Evolutionary conservation across 2,797 vertebrate genomes (phyloP).

Genomic region (Craterocephalus amniculus): DNA sequence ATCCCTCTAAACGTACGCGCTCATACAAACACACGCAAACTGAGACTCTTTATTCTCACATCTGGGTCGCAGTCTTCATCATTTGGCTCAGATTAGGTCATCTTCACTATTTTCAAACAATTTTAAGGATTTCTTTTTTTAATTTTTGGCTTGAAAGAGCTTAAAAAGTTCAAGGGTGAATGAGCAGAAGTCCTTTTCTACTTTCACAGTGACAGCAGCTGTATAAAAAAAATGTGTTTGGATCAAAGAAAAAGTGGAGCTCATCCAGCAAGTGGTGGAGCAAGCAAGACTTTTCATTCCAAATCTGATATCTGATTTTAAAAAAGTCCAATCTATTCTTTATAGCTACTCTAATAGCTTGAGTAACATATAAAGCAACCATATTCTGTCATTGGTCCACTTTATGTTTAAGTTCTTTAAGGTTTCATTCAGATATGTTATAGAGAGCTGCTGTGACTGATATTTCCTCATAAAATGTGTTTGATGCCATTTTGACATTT

Average conservation of each 20-base stretch:
- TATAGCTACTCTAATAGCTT: not conserved
- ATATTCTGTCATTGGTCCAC: not conserved
- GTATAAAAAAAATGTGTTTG: not conserved
- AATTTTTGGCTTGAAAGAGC: not conserved
- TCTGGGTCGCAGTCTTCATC: not conserved
- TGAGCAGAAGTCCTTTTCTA: not conserved
- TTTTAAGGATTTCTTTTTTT: not conserved
- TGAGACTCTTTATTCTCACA: constrained; percentile 1
- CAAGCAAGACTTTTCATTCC: too few relatives aligned
- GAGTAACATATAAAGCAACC: not conserved
- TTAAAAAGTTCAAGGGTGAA: not conserved
- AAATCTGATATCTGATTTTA: too few relatives aligned
- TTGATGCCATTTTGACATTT: too few relatives aligned
- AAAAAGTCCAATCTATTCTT: not conserved
- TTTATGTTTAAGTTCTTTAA: not conserved
- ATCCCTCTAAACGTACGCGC: not conserved
- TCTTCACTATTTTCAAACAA: not conserved
- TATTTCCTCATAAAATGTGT: too few relatives aligned
- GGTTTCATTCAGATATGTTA: not conserved
- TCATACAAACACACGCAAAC: not conserved
- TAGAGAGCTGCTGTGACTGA: not conserved
- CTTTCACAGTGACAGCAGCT: not conserved
- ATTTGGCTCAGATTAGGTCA: not conserved
- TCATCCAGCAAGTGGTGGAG: not conserved
- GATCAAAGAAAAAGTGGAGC: not conserved